Base-by-base conservation (phyloP, 2,888 invertebrate genomes). In the Anorthoa munda region DNA sequence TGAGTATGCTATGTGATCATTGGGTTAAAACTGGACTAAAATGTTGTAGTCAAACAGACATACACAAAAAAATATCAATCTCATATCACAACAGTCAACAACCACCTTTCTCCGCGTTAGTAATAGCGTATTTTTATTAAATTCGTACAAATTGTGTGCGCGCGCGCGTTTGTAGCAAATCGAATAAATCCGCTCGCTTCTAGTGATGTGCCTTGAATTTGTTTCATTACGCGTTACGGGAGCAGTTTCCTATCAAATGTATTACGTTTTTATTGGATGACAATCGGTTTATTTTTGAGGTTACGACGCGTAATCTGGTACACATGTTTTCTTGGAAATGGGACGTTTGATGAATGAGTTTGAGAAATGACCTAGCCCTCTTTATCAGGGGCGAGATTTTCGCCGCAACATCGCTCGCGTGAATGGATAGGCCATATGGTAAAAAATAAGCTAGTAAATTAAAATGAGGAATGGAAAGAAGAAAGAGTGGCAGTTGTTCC, bases 111-210 rank as follows among this genome's bases (percentile, higher is more conserved):
- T 45, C 45, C 60, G 31, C 51, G 66, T 75, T 66, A 80, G 60
- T 75, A 86, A 81, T 84, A 66, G 23, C 72, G 53, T 79, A 74
- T 82, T 84, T 66, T 86, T 77, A 84, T 85, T 84, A 86, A 84
- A 84, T 82, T 84, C 71, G 53, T 72, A 75, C 77, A 81, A 84
- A 86, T 77, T 75, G 68, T 68, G 69, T 77, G 84, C 70, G 73
- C 78, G 59, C 66, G 82, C 68, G 74, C 72, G 75, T 84, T 82
- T 74, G 72, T 53, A 18, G 26, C 69, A 84, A 86, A 86, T 86
- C 78, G 61, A 86, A 84, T 84, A 77, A 86, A 75, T 77, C 63
- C 73, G 55, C 66, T 56, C 70, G 68, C 75, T 65, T 63, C 72
- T 77, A 81, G 72, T 77, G 74, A 78, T 73, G 85, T 68, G 72